Evolutionary conservation across 2,797 vertebrate genomes (phyloP), one percentile per base, ranked within the genome.

Genomic region (Emydoidea blandingii): DNA sequence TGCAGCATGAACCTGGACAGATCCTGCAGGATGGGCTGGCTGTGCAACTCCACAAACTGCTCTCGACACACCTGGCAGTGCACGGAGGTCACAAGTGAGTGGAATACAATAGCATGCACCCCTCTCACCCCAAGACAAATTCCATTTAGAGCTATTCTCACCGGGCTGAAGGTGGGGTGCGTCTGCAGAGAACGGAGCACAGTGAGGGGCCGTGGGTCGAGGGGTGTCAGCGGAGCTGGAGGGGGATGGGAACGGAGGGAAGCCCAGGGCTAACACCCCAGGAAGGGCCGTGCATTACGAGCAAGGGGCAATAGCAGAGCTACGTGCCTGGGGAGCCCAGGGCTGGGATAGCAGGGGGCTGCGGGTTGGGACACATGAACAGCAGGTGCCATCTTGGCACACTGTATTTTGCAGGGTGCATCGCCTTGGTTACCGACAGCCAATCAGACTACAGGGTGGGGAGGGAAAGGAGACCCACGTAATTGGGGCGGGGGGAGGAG

Each of bases 31-130:
- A 99, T 99, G 21, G 99, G 99, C 97, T 99, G 98, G 4, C 98
- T 99, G 97, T 99, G 99, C 89, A 99, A 98, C 29, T 97, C 98
- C 56, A 99, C 98, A 1, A 99, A 99, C 97, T 99, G 99, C 95
- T 99, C 99, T 23, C 99, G 98, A 97, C 99, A 99, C 83, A 99
- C 92, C 99, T 99, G 98, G 31, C 34, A 41, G 57, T 54, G 29
- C 19, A 47, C 4, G 12, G 8, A 15, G 0, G 53, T 49, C 44
- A 53, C 34, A 1, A 8, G 23, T 10, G 52, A 11, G 7, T 8
- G 56, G 34, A 50, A 14, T 6, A 21, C 31, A 19, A 31, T 8
- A n/a, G 3, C 68, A 12, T 1, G 19, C 49, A 6, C 31, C 31
- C 50, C 27, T 9, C 34, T 5, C 37, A 3, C 44, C n/a, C 25